Base-by-base conservation (phyloP, 2,888 invertebrate species). In the Eupithecia dodoneata region DNA sequence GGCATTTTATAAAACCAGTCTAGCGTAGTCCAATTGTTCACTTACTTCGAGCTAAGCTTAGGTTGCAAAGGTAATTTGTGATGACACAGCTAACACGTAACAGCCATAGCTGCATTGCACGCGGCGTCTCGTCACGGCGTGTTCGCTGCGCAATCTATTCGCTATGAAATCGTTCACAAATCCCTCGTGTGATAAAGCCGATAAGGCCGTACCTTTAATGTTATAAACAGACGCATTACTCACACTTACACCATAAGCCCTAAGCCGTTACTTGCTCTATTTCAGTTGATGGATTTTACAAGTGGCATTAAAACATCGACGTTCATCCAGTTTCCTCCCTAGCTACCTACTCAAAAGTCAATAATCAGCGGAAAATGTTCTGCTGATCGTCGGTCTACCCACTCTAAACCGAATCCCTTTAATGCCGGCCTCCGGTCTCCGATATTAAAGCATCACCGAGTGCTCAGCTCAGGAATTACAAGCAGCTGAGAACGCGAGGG, bases 401-500 rank as follows among this genome's bases (percentile, higher is more conserved):
- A 59, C 59, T 18, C 18, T 6, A 59, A n/a, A 18, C 18, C 0
- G 59, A 59, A 59, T 18, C 59, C 59, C 52, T 52, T 52, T 59
- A 59, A 59, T 18, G 6, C 0, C 18, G 18, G 59, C 44, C n/a
- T 55, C 47, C 71, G 55, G 71, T 55, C 52, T 52, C 52, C 71
- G 71, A 71, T 71, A 71, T 71, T 52, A 71, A 71, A 71, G 71
- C 44, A 55, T 42, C 71, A 42, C 42, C 55, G 30, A 71, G 42
- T 15, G 71, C 55, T 71, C 55, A 55, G 71, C 55, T 71, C 71
- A 71, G 55, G 71, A 71, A 71, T 55, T 55, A 55, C 55, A 55
- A 71, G 71, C 13, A 41, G 70, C 49, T 49, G 30, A 49, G 70
- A 3, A 9, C 18, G 59, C 18, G 59, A 59, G 18, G n/a, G 59